Evolutionary conservation across 2,113 vertebrate species (phyloP), one percentile per base, ranked within the genome.

Genomic region (Catharus bicknelli): DNA sequence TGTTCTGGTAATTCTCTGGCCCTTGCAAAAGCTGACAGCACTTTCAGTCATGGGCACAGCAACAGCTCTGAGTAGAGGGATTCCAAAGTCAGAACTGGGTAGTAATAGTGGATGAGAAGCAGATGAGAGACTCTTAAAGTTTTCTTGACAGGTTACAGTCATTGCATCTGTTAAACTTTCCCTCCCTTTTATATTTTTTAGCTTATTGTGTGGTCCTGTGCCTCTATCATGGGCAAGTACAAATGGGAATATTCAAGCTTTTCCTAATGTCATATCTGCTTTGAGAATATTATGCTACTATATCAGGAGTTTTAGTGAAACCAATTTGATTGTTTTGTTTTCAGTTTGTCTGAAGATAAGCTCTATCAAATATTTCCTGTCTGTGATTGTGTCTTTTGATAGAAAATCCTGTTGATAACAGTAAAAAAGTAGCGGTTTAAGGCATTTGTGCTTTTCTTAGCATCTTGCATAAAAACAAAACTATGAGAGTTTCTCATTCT

Each of bases 141-240:
- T 68, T 89, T 94, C 30, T 54, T 8, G 30, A 18, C 22, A 61
- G 40, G 20, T 34, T 54, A 30, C 0, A 25, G 11, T 47, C 13
- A 30, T 78, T 75, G 18, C 7, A 17, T 75, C 27, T 82, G 15
- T 67, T 21, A 50, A 22, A 5, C 2, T 1, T 10, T 5, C 13
- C 25, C 5, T 68, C 14, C 13, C 54, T 55, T 62, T 48, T 14
- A 10, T 18, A 10, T 48, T 51, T 64, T 34, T 17, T 8, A 26
- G 38, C 26, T 43, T 50, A 11, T 0, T 0, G 0, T 51, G 14
- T 69, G 9, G 12, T 38, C 29, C 57, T 80, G 4, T 88, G 32
- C 18, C 8, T 82, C 0, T 67, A 23, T 20, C 10, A 43, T 81
- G 21, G 66, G 26, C 23, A 59, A 19, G 25, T 79, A 16, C 0